A percentile compares a stretch with the other conserved stretches of the same genome.
Evolutionary conservation across 2,888 invertebrate genomes (phyloP).

Genomic region (Rutpela maculata): DNA sequence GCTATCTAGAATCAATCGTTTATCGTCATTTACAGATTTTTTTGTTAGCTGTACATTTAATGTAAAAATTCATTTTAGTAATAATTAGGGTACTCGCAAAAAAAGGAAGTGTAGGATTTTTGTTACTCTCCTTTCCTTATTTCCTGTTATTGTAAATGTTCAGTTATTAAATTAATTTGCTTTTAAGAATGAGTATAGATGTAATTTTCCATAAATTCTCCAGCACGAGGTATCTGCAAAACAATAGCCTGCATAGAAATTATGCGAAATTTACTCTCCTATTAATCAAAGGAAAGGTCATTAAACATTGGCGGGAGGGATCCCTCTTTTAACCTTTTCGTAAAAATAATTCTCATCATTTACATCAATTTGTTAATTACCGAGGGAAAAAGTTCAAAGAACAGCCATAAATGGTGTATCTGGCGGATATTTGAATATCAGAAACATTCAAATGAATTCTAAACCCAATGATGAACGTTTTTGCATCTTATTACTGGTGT

Average conservation of each 20-base stretch:
- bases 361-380: conserved; percentile 5
- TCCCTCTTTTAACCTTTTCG: background rate
- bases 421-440: background rate
- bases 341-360: conserved; percentile 2
- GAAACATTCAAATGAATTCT: background rate
- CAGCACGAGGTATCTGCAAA: background rate
- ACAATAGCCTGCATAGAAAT: background rate
- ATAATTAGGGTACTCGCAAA: too few relatives aligned
- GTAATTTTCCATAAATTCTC: too few relatives aligned
- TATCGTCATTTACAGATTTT: too few relatives aligned
- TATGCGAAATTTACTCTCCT: background rate
- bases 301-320: background rate
- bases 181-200: too few relatives aligned
- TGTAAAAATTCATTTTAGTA: too few relatives aligned
- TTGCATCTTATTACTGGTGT: background rate
- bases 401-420: background rate
- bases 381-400: background rate
- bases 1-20: too few relatives aligned
- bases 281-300: background rate
- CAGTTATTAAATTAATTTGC: too few relatives aligned
- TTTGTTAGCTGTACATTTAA: too few relatives aligned
- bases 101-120: too few relatives aligned
- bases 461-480: background rate
- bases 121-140: too few relatives aligned
- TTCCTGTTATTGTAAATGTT: too few relatives aligned